Evolutionary conservation across 2,113 vertebrate species (phyloP), one percentile per base, ranked within the genome.

Genomic region (Xiphophorus hellerii): DNA sequence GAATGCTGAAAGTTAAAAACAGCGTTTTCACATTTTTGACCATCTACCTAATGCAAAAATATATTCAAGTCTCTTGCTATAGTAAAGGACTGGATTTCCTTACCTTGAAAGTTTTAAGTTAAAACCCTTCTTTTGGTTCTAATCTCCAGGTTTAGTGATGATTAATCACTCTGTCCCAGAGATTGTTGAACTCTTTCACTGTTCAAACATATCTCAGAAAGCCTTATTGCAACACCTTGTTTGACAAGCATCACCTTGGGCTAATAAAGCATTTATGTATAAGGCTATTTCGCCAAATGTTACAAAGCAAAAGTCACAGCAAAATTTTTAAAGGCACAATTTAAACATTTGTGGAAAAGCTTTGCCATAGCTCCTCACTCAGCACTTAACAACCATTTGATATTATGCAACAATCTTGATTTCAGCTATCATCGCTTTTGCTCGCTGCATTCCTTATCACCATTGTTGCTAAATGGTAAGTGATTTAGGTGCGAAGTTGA

Each of bases 371-470:
- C 77, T 67, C 30, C n/a, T 15, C 3, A 64, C 71, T 80, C 60
- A 66, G 82, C 82, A 78, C 92, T 92, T 94, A 93, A 93, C 92
- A 82, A 83, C 58, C 51, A 87, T 84, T 88, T 74, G 42, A 93
- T 89, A 71, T 31, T 78, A 74, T 37, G 12, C 35, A 88, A 66
- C 48, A 89, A 94, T 93, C 92, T 93, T 83, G 83, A 93, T 89
- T 89, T 89, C 72, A 22, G 35, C 82, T 83, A 88, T 91, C 84
- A 73, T 77, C 54, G 64, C 79, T 66, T 90, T 88, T 35, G 10
- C 10, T 37, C 35, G 2, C 35, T 37, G 35, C 35, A 37, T 37
- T 37, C 87, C 88, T 88, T 76, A 77, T 75, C 75, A 88, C 80
- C 89, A 87, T 87, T 80, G 76, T 20, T 48, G 44, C 17, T 71